Base-by-base conservation (phyloP, 2,797 vertebrate genomes). In the Clamator glandarius region DNA sequence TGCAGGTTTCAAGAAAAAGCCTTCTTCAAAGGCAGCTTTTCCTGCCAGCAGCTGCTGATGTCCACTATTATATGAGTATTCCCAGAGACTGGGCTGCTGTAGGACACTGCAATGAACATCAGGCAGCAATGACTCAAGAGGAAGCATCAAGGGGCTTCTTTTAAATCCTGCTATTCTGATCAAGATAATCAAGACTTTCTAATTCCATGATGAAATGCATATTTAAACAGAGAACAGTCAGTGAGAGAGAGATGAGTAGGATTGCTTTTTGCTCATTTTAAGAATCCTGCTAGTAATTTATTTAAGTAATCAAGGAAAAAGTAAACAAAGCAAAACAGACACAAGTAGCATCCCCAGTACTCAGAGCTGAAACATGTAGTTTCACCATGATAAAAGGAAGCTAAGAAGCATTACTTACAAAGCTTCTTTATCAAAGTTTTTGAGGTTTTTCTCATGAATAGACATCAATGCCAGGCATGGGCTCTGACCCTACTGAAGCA, bases 61-160 rank as follows among this genome's bases (percentile, higher is more conserved):
- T 17, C 29, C n/a, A 17, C 48, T 24, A 2, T 8, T n/a, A 0
- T 2, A 26, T 0, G 0, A 29, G n/a, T 54, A 64, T 62, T 69
- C 24, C n/a, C 35, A 79, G 23, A 9, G 25, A 44, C 52, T 28
- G 24, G 42, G 79, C 6, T 66, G 33, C 59, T 88, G 14, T 9
- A 63, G 21, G 80, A 44, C 35, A 42, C 31, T 33, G 16, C 68
- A 79, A 15, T 8, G 19, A 68, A 63, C 1, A 1, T 33, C 66
- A 70, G 29, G 54, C 12, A 75, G 33, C 2, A 0, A 23, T 10
- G 6, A 61, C 55, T 54, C 0, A 0, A 57, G 28, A 17, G n/a
- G 48, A 48, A 75, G 36, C 41, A n/a, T 17, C 26, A 6, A 5
- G 6, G 17, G 4, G 9, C 4, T 1, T 66, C 28, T 73, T 73